Percentiles rank a stretch among this genome's conserved stretches.
These are phyloP conservation scores for Microplitis manilae DNA, from an alignment of 2,888 invertebrate species.

Conservation along the genomic window DNA sequence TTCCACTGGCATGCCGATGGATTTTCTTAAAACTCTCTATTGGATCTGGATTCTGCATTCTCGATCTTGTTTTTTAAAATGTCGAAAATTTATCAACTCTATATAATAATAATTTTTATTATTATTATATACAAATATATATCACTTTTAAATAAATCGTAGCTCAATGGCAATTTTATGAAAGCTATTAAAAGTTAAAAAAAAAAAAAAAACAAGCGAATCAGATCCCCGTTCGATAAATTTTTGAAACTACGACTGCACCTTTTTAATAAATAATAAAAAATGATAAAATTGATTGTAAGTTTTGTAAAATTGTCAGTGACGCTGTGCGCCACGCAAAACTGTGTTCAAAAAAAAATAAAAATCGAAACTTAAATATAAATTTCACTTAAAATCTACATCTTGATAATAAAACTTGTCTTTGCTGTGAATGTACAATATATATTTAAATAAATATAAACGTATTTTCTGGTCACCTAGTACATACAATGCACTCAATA, in stretches of 20 bases:
- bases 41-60: slow-evolving; percentile 57
- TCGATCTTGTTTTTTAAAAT: slow-evolving; percentile 7
- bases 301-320: slow-evolving; percentile 64
- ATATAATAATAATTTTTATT: too few relatives aligned
- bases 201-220: slow-evolving; percentile 8
- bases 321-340: slow-evolving; percentile 68
- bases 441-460: background rate
- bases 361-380: slow-evolving; percentile 41
- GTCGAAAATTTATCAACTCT: background rate
- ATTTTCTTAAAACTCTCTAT: slow-evolving; percentile 54
- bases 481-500: background rate
- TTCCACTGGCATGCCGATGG: slow-evolving; percentile 66
- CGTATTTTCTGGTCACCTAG: slow-evolving; percentile 12
- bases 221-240: slow-evolving; percentile 45
- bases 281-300: slow-evolving; percentile 22
- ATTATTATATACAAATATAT: slow-evolving; percentile 12
- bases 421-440: slow-evolving; percentile 57
- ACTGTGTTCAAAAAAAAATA: slow-evolving; percentile 68
- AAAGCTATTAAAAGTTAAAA: slow-evolving; percentile 42
- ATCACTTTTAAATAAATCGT: slow-evolving; percentile 59
- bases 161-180: slow-evolving; percentile 65
- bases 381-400: slow-evolving; percentile 1
- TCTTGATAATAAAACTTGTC: background rate
- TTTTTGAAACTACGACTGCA: slow-evolving; percentile 25
- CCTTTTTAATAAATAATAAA: slow-evolving; percentile 12